Evolutionary conservation across 2,888 invertebrate genomes (phyloP).

Genomic region (Phytoseiulus persimilis): DNA sequence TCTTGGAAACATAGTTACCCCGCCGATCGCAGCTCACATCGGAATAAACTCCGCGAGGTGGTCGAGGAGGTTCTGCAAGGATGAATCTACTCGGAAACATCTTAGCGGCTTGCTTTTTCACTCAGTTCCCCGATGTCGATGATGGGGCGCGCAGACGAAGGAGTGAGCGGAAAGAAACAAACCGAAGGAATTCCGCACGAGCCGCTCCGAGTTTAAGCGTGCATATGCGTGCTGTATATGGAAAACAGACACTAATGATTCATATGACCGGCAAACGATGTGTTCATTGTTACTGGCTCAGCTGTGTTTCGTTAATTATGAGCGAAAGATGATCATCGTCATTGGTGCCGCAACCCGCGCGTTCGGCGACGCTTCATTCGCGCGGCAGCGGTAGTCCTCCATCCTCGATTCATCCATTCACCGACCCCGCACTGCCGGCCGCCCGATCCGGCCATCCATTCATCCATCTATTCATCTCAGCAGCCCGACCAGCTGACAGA

Average conservation of each 20-base stretch:
- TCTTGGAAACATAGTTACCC: too few species aligned
- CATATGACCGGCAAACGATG: background rate
- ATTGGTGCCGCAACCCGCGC: background rate
- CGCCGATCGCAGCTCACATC: too few species aligned
- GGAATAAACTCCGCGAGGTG: too few species aligned
- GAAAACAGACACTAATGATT: background rate
- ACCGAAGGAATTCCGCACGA: background rate
- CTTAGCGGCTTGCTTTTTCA: too few species aligned
- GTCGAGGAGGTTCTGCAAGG: too few species aligned
- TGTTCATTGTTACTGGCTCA: background rate
- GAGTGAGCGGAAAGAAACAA: background rate
- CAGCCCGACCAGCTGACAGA: background rate
- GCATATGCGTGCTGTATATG: background rate
- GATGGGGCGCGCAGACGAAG: too few species aligned
- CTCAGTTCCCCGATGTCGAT: too few species aligned
- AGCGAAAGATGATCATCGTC: background rate
- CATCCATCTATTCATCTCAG: background rate
- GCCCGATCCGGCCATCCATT: background rate
- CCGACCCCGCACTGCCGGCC: background rate
- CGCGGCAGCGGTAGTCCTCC: background rate
- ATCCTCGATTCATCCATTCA: background rate
- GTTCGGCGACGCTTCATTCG: background rate
- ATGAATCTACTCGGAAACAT: too few species aligned
- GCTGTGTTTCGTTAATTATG: background rate
- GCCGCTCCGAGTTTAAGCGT: background rate